Conservation (phyloP, 2,888 invertebrate species). For the Plagodis dolabraria region DNA sequence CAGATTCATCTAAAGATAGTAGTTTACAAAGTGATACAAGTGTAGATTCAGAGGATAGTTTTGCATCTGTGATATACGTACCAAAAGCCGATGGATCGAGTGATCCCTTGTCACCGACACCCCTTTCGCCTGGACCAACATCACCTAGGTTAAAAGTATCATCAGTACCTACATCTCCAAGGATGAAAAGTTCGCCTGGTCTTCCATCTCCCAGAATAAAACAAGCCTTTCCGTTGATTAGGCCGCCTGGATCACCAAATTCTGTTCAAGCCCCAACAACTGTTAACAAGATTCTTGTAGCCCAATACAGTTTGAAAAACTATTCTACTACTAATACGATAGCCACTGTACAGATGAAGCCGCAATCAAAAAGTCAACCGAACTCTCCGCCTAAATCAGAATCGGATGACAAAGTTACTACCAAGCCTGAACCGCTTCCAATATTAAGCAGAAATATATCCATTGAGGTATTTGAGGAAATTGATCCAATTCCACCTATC, state of each 20-base stretch:
- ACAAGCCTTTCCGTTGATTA: constrained; percentile 86
- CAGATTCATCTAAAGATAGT: constrained; percentile 94
- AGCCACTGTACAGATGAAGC: constrained; percentile 59
- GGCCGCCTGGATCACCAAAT: constrained; percentile 86
- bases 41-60: constrained; percentile 97
- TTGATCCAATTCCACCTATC: constrained; percentile 75
- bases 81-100: constrained; percentile 90
- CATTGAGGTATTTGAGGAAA: constrained; percentile 70
- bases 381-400: constrained; percentile 80
- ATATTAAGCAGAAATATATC: constrained; percentile 63
- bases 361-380: constrained; percentile 78
- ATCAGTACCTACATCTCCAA: constrained; percentile 91
- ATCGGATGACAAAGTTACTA: constrained; percentile 62
- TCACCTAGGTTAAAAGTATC: constrained; percentile 87
- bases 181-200: constrained; percentile 89
- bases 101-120: constrained; percentile 85
- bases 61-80: constrained; percentile 96
- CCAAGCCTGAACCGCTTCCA: constrained; percentile 57
- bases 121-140: constrained; percentile 86
- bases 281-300: constrained; percentile 83
- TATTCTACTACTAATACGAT: constrained; percentile 68
- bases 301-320: constrained; percentile 84
- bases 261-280: constrained; percentile 79
- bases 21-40: constrained; percentile 97
- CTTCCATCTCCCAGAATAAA: constrained; percentile 88